Percentiles rank a stretch among this genome's conserved stretches.
These are phyloP conservation scores for Conomelus anceps DNA, from an alignment of 2,888 invertebrate species.

Conservation along the genomic window DNA sequence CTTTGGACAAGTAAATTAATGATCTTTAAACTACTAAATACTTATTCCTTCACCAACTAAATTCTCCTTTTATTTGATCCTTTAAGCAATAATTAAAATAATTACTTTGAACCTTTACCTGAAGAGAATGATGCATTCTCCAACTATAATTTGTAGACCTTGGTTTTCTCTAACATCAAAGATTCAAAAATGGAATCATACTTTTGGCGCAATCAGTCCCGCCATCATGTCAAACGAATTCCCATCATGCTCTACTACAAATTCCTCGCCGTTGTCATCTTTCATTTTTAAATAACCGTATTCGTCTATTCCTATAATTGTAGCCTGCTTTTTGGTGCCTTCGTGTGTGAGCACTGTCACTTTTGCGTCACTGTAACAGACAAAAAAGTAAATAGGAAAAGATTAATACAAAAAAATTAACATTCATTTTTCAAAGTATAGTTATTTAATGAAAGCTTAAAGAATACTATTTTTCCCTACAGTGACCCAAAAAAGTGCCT, in stretches of 20 bases:
- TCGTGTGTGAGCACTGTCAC: slow-evolving; percentile 57
- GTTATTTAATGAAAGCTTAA: too few relatives aligned
- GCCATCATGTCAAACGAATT: slow-evolving; percentile 93
- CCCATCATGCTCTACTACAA: slow-evolving; percentile 85
- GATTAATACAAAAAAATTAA: too few relatives aligned
- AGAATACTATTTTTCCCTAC: too few relatives aligned
- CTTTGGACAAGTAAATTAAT: too few relatives aligned
- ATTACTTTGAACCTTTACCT: background rate
- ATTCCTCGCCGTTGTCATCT: slow-evolving; percentile 50
- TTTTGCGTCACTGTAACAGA: slow-evolving; percentile 57
- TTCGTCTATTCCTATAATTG: slow-evolving; percentile 74
- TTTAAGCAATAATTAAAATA: background rate
- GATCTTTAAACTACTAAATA: too few relatives aligned
- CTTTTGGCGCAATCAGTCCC: slow-evolving; percentile 73
- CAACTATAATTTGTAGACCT: background rate
- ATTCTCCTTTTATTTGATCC: background rate
- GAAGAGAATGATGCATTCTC: background rate
- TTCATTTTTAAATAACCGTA: slow-evolving; percentile 77
- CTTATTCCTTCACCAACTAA: too few relatives aligned
- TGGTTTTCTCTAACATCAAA: background rate
- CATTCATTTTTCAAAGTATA: too few relatives aligned
- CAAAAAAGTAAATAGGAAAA: slow-evolving; percentile 4
- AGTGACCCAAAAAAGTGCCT: too few relatives aligned
- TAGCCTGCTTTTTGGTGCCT: slow-evolving; percentile 53
- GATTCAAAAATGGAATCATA: background rate